A percentile compares a stretch with the other conserved stretches of the same genome.
Evolutionary conservation across 2,888 invertebrate species (phyloP).

Genomic region (Drosophila koepferae): DNA sequence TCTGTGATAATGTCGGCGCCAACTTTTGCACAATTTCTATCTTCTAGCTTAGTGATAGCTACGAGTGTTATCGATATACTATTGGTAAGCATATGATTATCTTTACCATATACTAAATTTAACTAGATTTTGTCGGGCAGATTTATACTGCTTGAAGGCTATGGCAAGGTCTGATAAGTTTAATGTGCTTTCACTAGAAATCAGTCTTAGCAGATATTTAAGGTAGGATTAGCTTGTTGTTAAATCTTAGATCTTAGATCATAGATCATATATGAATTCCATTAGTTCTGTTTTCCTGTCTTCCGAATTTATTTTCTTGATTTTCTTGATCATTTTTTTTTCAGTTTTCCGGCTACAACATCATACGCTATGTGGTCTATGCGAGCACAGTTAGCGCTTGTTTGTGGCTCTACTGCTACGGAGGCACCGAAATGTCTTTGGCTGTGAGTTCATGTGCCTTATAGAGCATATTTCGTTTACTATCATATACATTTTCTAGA

Average conservation of each 20-base stretch:
- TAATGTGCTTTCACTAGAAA: background rate
- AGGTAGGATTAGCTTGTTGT: too few species aligned
- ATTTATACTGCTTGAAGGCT: background rate
- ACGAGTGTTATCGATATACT: constrained; percentile 69
- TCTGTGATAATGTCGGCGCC: constrained; percentile 63
- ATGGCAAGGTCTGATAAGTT: background rate
- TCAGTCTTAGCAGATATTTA: background rate
- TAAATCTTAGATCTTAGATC: background rate
- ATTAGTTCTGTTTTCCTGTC: background rate
- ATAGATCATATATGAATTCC: too few species aligned
- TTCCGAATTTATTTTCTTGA: too few species aligned
- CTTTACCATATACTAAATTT: background rate
- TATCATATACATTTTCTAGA: constrained; percentile 27
- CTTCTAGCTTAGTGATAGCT: constrained; percentile 66
- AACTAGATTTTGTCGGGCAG: background rate
- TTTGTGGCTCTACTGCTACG: constrained; percentile 64
- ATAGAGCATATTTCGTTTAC: background rate
- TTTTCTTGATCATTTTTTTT: background rate
- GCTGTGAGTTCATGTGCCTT: constrained; percentile 43
- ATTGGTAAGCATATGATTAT: constrained; percentile 37
- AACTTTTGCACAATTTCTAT: constrained; percentile 64
- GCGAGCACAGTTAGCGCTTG: constrained; percentile 52
- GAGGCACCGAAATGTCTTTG: constrained; percentile 63
- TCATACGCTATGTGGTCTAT: constrained; percentile 67
- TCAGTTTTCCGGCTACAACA: constrained; percentile 68